Evolutionary conservation across 2,797 vertebrate genomes (phyloP).

Genomic region (Syngnathus rostellatus): DNA sequence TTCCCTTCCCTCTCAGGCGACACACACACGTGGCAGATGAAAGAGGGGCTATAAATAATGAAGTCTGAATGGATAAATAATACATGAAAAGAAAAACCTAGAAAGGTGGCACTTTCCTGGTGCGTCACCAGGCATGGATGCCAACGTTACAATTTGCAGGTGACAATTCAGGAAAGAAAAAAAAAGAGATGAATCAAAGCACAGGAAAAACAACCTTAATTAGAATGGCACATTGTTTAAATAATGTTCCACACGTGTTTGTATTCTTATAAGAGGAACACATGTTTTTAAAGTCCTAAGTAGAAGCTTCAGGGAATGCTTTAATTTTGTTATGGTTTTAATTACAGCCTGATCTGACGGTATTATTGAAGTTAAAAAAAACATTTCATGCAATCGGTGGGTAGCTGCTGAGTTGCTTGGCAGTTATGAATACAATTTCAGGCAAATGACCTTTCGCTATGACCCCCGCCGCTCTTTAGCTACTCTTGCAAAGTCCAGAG

Average conservation of each 20-base stretch:
- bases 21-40: constrained; percentile 44
- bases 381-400: background rate
- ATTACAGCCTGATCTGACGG: background rate
- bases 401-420: background rate
- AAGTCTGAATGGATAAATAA: constrained; percentile 56
- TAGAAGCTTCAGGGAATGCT: background rate
- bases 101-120: constrained; percentile 41
- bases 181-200: constrained; percentile 4
- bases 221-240: background rate
- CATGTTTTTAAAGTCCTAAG: background rate
- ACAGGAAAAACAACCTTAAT: background rate
- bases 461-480: background rate
- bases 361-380: background rate
- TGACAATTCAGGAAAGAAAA: constrained; percentile 15
- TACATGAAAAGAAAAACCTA: constrained; percentile 49
- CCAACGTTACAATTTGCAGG: constrained; percentile 21
- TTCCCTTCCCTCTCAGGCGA: constrained; percentile 35
- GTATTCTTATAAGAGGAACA: background rate
- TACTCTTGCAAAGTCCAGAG: too few relatives aligned
- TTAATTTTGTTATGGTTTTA: background rate
- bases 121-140: constrained; percentile 24
- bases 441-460: background rate
- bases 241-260: background rate
- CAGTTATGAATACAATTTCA: background rate
- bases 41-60: constrained; percentile 57